A percentile compares a stretch with the other conserved stretches of the same genome.
phyloP scores from a whole-genome alignment of 2,113 vertebrate species.

The Cinclus cinclus region DNA sequence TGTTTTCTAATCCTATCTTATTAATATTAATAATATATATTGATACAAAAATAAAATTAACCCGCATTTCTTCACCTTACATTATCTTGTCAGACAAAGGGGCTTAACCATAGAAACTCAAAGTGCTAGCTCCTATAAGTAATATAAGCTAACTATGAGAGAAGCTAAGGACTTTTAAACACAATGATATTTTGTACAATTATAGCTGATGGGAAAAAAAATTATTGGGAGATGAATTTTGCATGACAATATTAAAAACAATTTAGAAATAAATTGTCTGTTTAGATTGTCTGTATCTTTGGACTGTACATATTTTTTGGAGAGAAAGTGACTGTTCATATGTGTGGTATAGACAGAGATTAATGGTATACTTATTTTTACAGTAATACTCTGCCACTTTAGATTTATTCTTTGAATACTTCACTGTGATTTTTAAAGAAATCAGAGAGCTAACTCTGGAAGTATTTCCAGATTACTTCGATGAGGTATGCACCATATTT shows the following conservation, averaged over 20 bases:
- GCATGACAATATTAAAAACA: not conserved
- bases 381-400: not conserved
- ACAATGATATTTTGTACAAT: not conserved
- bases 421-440: not conserved
- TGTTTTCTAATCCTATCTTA: not conserved
- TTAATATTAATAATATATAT: not conserved
- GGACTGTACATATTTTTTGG: not conserved
- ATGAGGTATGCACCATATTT: not conserved
- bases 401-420: not conserved
- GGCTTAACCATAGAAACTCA: not conserved
- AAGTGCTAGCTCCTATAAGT: not conserved
- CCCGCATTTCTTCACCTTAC: rapidly evolving
- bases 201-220: not conserved
- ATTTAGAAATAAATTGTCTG: not conserved
- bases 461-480: not conserved
- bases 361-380: not conserved
- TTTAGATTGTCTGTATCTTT: not conserved
- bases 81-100: not conserved
- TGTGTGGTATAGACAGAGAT: not conserved
- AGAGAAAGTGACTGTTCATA: not conserved
- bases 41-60: too few relatives aligned
- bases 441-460: not conserved
- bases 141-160: not conserved
- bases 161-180: not conserved
- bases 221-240: not conserved